phyloP scores from a whole-genome alignment of 2,113 vertebrate species.

The Clarias macrocephalus region DNA sequence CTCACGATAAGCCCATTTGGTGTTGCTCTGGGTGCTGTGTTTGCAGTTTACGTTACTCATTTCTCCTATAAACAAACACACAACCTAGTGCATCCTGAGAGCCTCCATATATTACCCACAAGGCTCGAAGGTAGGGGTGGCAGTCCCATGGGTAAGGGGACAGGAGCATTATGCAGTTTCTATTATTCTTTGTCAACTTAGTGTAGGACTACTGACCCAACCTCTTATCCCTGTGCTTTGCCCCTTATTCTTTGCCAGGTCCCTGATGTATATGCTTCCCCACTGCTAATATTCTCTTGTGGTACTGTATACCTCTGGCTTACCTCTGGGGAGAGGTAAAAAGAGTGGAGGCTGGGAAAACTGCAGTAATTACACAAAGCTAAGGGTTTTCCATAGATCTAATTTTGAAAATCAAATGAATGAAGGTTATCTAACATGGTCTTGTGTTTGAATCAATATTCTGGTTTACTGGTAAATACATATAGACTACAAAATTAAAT shows the following conservation, averaged over 20 bases:
- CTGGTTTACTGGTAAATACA: not conserved
- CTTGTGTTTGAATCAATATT: not conserved
- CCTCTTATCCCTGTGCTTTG: slow-evolving; percentile 55
- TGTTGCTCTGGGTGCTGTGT: slow-evolving; percentile 59
- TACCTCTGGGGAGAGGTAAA: not conserved
- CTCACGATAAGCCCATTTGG: slow-evolving; percentile 52
- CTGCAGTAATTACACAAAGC: not conserved
- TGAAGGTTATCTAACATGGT: not conserved
- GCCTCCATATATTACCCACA: slow-evolving; percentile 55
- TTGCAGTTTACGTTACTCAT: slow-evolving; percentile 64
- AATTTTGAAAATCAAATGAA: not conserved
- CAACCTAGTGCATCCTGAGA: slow-evolving; percentile 50
- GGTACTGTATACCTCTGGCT: slow-evolving; percentile 31
- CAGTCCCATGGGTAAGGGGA: slow-evolving; percentile 25
- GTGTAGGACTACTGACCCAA: slow-evolving; percentile 61
- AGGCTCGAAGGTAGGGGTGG: slow-evolving; percentile 27
- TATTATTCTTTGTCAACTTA: slow-evolving; percentile 68
- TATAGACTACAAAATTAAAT: not conserved
- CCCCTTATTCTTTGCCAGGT: slow-evolving; percentile 54
- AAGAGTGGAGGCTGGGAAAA: not conserved
- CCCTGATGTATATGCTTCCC: slow-evolving; percentile 68
- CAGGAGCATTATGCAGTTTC: slow-evolving; percentile 57
- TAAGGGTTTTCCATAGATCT: not conserved
- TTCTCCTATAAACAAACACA: slow-evolving; percentile 65
- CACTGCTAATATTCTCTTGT: slow-evolving; percentile 58